These are phyloP conservation scores for Perizoma flavofasciatum DNA, from an alignment of 2,888 invertebrate genomes.

Conservation along the genomic window DNA sequence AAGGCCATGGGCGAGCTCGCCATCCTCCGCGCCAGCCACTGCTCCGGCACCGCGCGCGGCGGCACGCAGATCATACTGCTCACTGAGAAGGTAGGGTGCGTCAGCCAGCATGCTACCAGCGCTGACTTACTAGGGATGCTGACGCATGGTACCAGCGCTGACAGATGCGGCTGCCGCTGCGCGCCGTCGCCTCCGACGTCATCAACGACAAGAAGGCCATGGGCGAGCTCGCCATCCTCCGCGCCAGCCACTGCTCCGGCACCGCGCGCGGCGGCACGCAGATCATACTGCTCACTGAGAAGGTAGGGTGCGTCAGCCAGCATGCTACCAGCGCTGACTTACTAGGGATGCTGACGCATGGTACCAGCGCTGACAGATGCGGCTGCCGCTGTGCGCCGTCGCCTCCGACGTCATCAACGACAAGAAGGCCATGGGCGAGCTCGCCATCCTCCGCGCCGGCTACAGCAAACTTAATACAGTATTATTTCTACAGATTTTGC, in stretches of 20 bases:
- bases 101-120: too few relatives aligned
- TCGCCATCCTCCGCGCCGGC: constrained; percentile 94
- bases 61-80: constrained; percentile 95
- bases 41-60: constrained; percentile 92
- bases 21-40: constrained; percentile 94
- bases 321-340: too few relatives aligned
- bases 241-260: constrained; percentile 93
- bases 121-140: too few relatives aligned
- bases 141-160: too few relatives aligned
- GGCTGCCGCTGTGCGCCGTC: constrained; percentile 84
- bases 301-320: too few relatives aligned
- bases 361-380: constrained; percentile 56
- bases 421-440: constrained; percentile 97
- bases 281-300: constrained; percentile 97
- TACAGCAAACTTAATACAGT: too few relatives aligned
- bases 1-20: constrained; percentile 97
- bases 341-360: too few relatives aligned
- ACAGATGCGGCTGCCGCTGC: constrained; percentile 62
- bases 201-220: constrained; percentile 99
- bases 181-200: constrained; percentile 93
- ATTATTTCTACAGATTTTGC: too few relatives aligned
- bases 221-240: constrained; percentile 95
- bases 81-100: constrained; percentile 97
- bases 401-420: constrained; percentile 97
- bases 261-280: constrained; percentile 93